Evolutionary conservation across 2,888 invertebrate genomes (phyloP), one percentile per base, ranked within the genome.

Genomic region (Apodemia duryi): DNA sequence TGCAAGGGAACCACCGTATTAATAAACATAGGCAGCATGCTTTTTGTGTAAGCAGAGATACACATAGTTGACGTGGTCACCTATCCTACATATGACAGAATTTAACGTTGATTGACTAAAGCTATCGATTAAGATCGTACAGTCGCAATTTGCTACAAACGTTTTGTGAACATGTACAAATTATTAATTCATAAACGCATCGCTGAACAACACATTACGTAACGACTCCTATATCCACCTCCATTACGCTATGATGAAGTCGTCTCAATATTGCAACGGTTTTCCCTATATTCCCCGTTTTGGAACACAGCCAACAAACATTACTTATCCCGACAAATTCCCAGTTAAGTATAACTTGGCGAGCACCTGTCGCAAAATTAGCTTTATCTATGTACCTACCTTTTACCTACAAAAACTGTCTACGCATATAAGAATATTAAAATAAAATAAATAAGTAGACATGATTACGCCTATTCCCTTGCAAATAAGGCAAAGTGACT

Each of bases 311-410:
- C 75, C 75, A 76, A 75, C 71, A 66, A 67, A 70, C 72, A 73
- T 75, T 74, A 84, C 80, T 84, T 84, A 81, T 79, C 76, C 78
- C 76, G 75, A 79, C 80, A 77, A 80, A 78, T 80, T 78, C 74
- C 74, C 75, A 72, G 75, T 77, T 77, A 78, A 74, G 74, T 74
- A 71, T 71, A 71, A 75, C 73, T 77, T 80, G 76, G 75, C 73
- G 73, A 69, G 75, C 77, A 79, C 80, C 78, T 79, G 79, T 71
- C 75, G 73, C 71, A 71, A 73, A 75, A 74, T 74, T 73, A 75
- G 70, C 72, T 70, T 70, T 72, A 72, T 65, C 71, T 72, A 71
- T 49, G 49, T 49, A 49, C 43, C 10, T 49, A 49, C 43, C 10
- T 43, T 11, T 43, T 10, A 13, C 13, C n/a, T 49, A 7, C 7